Evolutionary conservation across 2,797 vertebrate genomes (phyloP).

Genomic region (Megaceryle alcyon): DNA sequence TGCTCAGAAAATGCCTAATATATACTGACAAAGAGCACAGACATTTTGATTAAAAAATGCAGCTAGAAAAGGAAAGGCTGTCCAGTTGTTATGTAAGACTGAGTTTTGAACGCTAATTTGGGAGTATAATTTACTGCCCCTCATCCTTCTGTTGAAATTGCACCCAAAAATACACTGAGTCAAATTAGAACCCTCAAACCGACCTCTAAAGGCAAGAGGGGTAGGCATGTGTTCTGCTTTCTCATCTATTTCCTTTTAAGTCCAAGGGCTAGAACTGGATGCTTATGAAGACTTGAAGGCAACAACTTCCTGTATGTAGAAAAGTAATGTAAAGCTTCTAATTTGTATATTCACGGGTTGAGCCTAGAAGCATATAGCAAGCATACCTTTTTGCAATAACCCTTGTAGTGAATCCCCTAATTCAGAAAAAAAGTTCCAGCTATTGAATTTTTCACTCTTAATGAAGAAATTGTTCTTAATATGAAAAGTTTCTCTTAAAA

Average conservation of each 20-base stretch:
- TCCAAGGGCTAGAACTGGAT: neutral
- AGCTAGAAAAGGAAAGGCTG: neutral
- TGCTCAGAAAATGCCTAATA: constrained; percentile 4
- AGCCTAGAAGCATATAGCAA: neutral
- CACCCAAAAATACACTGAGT: neutral
- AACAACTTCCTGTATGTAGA: neutral
- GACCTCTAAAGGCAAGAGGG: neutral
- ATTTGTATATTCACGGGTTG: neutral
- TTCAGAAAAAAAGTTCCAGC: neutral
- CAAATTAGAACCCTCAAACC: neutral
- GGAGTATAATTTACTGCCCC: neutral
- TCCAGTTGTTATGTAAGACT: neutral
- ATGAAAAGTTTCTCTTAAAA: neutral
- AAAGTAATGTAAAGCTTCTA: neutral
- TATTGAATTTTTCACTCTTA: neutral
- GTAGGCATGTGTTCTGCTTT: neutral
- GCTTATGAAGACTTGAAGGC: neutral
- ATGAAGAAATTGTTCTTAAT: neutral
- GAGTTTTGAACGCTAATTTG: neutral
- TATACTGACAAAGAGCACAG: neutral
- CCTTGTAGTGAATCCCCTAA: neutral
- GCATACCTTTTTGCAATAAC: neutral
- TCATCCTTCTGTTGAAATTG: neutral
- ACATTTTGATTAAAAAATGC: neutral
- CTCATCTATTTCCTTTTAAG: neutral